A percentile compares a stretch with the other conserved stretches of the same genome.
Evolutionary conservation across 1,140 invertebrate species (phyloP).

Genomic region (Aphidius gifuensis): DNA sequence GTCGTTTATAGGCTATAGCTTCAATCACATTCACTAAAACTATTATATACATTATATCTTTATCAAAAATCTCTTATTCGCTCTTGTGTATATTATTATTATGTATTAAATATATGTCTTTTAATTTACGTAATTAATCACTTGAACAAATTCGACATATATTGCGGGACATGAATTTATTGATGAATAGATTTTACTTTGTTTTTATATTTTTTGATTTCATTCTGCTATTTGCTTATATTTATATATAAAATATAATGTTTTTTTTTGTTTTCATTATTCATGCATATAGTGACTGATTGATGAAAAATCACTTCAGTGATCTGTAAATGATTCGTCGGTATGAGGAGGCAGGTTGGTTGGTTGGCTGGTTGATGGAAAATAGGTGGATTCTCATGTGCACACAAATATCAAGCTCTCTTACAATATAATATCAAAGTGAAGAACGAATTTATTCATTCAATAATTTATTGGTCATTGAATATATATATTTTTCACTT

Average conservation of each 20-base stretch:
- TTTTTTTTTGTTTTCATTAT: background rate
- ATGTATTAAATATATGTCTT: background rate
- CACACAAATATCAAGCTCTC: too few species aligned
- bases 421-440: background rate
- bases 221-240: background rate
- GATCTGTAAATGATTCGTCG: constrained; percentile 15
- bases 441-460: constrained; percentile 1
- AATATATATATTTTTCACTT: constrained; percentile 9
- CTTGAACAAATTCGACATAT: too few species aligned
- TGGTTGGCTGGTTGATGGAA: too few species aligned
- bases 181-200: too few species aligned
- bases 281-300: background rate
- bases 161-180: too few species aligned
- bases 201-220: background rate
- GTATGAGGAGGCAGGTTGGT: background rate
- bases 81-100: background rate
- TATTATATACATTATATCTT: too few species aligned
- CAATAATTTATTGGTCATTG: constrained; percentile 15
- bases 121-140: too few species aligned
- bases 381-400: too few species aligned
- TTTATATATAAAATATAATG: background rate
- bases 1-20: too few species aligned
- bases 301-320: constrained; percentile 20
- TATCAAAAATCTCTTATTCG: too few species aligned
- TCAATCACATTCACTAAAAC: too few species aligned